Evolutionary conservation across 2,797 vertebrate species (phyloP).

Genomic region (Macropodus opercularis): DNA sequence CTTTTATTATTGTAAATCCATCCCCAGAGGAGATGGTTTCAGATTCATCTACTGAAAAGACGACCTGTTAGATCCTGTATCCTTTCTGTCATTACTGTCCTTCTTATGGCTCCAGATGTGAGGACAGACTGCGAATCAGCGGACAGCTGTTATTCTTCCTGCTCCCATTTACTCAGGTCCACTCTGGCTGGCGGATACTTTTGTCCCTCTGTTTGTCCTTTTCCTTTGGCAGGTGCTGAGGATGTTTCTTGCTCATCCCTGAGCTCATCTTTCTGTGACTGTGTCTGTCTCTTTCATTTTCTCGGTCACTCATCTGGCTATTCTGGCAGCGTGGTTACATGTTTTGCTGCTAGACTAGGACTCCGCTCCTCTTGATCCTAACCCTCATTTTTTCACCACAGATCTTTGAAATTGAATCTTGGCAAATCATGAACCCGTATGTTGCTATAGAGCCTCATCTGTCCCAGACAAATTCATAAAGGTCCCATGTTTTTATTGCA

Average conservation of each 20-base stretch:
- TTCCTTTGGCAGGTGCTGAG: slow-evolving; percentile 31
- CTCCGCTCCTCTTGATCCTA: too few species aligned
- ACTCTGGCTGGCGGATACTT: slow-evolving; percentile 31
- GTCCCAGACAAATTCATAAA: slow-evolving; percentile 55
- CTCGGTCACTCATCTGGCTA: slow-evolving; percentile 44
- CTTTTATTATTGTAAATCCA: slow-evolving; percentile 64
- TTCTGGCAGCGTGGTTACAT: slow-evolving; percentile 49
- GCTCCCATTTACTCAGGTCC: slow-evolving; percentile 6
- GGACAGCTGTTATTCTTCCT: slow-evolving; percentile 25
- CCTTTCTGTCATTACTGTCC: slow-evolving; percentile 33
- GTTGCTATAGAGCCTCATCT: slow-evolving; percentile 38
- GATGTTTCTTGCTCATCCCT: slow-evolving; percentile 20
- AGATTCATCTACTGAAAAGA: slow-evolving; percentile 51
- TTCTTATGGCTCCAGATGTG: slow-evolving; percentile 27
- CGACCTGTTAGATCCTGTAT: slow-evolving; percentile 39
- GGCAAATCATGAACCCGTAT: slow-evolving; percentile 28
- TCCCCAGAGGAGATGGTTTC: slow-evolving; percentile 61
- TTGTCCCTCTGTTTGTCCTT: not conserved
- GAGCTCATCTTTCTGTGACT: slow-evolving; percentile 37
- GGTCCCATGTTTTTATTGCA: slow-evolving; percentile 18
- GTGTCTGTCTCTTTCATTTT: slow-evolving; percentile 38
- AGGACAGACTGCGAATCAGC: slow-evolving; percentile 35
- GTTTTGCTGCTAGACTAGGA: slow-evolving; percentile 55
- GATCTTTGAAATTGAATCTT: slow-evolving; percentile 41
- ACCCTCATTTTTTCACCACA: slow-evolving; percentile 17